Percentiles rank a stretch among this genome's conserved stretches.
phyloP scores from a whole-genome alignment of 53 echinoderm and acorn worm genomes.

The Luidia sarsii region DNA sequence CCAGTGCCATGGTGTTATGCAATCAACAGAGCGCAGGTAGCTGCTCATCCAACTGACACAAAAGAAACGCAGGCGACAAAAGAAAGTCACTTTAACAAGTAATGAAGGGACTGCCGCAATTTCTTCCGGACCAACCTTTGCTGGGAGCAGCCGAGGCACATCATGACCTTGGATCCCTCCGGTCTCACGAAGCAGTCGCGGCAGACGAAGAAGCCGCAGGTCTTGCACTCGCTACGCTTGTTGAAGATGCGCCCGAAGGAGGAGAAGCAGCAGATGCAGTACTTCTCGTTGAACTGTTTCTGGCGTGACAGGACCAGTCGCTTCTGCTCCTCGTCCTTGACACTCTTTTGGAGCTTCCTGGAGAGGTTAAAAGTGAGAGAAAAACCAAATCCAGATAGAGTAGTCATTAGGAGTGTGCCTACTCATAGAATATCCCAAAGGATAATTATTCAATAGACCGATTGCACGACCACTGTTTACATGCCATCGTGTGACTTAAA shows the following conservation, averaged over 20 bases:
- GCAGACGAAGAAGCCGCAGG: constrained; percentile 87
- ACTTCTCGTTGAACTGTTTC: constrained; percentile 91
- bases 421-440: too few species aligned
- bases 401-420: too few species aligned
- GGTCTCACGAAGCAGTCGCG: constrained; percentile 76
- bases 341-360: constrained; percentile 86
- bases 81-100: too few species aligned
- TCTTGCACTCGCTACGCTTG: constrained; percentile 76
- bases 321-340: constrained; percentile 93
- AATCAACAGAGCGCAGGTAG: too few species aligned
- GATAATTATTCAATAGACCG: too few species aligned
- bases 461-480: too few species aligned
- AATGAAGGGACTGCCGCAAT: neutral
- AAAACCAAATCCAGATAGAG: too few species aligned
- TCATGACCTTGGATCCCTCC: constrained; percentile 42
- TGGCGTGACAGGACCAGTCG: constrained; percentile 93
- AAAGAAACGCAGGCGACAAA: too few species aligned
- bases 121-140: constrained; percentile 69
- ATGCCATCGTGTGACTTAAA: too few species aligned
- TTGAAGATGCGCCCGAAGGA: constrained; percentile 97
- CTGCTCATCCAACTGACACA: too few species aligned
- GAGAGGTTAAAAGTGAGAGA: constrained; percentile 6
- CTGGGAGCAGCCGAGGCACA: constrained; percentile 78
- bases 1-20: too few species aligned
- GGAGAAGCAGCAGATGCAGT: constrained; percentile 98